A percentile compares a stretch with the other conserved stretches of the same genome.
These are phyloP conservation scores for Tigriopus japonicus DNA, from an alignment of 1,140 invertebrate species.

Conservation along the genomic window DNA sequence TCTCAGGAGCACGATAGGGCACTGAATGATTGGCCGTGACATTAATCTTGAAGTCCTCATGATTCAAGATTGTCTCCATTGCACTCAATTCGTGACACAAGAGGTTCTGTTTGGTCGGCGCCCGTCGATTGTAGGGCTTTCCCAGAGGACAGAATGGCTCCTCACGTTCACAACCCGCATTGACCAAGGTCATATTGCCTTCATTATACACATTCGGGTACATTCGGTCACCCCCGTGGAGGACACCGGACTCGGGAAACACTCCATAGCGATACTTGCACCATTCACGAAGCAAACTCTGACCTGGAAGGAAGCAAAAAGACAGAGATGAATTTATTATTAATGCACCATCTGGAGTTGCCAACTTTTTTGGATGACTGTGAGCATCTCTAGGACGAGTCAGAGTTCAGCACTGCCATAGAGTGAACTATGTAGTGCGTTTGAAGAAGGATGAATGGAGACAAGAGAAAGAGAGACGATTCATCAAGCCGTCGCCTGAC, in stretches of 20 bases:
- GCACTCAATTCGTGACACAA: slow-evolving; percentile 1
- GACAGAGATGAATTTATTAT: not conserved
- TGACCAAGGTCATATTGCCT: not conserved
- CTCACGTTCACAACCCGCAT: not conserved
- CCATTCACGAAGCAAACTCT: slow-evolving; percentile 7
- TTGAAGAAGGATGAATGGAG: not conserved
- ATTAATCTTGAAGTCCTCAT: not conserved
- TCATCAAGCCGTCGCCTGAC: too few relatives aligned
- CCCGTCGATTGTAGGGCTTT: not conserved
- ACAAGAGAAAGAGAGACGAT: not conserved
- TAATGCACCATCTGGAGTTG: not conserved
- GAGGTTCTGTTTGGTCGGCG: slow-evolving; percentile 10
- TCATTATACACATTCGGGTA: not conserved
- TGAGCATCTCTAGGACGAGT: not conserved
- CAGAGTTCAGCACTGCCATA: not conserved
- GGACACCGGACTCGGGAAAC: slow-evolving; percentile 2
- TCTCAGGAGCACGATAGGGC: not conserved
- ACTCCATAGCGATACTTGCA: slow-evolving; percentile 7
- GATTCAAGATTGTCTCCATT: not conserved
- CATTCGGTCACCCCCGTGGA: not conserved
- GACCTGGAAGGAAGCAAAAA: not conserved
- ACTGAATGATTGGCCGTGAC: not conserved
- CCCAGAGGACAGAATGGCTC: not conserved
- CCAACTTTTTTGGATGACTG: not conserved
- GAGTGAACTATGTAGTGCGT: not conserved